Evolutionary conservation across 2,113 vertebrate genomes (phyloP).

Genomic region (Chloropsis hardwickii): DNA sequence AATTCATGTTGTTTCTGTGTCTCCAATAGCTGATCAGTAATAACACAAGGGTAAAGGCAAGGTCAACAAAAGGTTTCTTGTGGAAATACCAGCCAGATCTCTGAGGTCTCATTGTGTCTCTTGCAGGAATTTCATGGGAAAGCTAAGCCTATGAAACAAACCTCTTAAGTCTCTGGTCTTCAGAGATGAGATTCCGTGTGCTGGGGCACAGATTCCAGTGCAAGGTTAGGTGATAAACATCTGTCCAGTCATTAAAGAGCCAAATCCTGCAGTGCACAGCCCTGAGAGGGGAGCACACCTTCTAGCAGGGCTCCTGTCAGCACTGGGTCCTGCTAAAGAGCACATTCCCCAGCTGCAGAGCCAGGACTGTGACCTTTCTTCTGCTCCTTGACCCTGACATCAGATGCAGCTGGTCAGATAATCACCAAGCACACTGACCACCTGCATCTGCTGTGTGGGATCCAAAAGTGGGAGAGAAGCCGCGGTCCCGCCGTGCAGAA

Average conservation of each 20-base stretch:
- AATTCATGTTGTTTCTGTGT: neutral
- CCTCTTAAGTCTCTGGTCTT: neutral
- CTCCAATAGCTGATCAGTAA: neutral
- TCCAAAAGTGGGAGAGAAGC: neutral
- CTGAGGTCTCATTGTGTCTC: neutral
- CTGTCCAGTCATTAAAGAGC: neutral
- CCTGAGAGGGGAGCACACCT: neutral
- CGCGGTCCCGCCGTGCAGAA: neutral
- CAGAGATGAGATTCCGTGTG: neutral
- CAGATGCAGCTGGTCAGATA: slow-evolving; percentile 51
- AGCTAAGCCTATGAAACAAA: neutral
- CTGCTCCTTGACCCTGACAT: slow-evolving; percentile 56
- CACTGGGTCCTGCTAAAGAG: neutral
- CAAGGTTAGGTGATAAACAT: neutral
- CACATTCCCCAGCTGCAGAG: slow-evolving; percentile 46
- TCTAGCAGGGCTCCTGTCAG: neutral
- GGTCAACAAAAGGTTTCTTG: neutral
- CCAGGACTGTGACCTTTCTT: slow-evolving; percentile 18
- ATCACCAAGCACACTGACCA: slow-evolving; percentile 31
- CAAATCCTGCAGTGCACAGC: neutral
- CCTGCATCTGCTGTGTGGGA: slow-evolving; percentile 27
- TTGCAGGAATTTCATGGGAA: neutral
- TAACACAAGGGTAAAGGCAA: neutral
- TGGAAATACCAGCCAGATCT: neutral
- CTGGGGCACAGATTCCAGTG: neutral